Evolutionary conservation across 1,140 invertebrate species (phyloP), one percentile per base, ranked within the genome.

Genomic region (Elysia chlorotica): DNA sequence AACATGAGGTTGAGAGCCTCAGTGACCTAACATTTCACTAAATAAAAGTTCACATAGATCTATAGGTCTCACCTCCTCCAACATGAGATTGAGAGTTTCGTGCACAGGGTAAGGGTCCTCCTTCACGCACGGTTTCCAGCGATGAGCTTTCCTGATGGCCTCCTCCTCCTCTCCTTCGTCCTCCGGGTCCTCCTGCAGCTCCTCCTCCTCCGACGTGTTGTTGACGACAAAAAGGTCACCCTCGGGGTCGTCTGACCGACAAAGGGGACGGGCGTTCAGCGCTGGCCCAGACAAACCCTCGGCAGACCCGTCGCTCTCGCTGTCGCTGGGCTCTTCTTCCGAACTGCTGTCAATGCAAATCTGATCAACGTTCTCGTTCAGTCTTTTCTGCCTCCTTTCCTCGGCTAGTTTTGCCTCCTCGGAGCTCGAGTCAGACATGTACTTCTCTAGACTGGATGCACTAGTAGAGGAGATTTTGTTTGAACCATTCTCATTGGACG

Each of bases 31-130:
- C n/a, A n/a, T n/a, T n/a, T n/a, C n/a, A n/a, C n/a, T n/a, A n/a
- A n/a, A n/a, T n/a, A n/a, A n/a, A n/a, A n/a, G n/a, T n/a, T n/a
- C 6, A 14, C 35, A 65, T 6, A 65, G 48, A 23, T 23, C 1
- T 38, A 17, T 28, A 67, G 70, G 30, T 48, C 36, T 33, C 74
- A 85, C 83, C 79, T 85, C 83, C 71, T 83, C 82, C 38, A 80
- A 70, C 28, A 71, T 81, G 2, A 85, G 73, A 63, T 81, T 72
- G 2, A 83, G 68, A n/a, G 71, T 74, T 73, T 85, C 83, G 37
- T 76, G 71, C 25, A 79, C 48, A 17, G 63, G 74, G 61, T 77
- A 83, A 48, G 75, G 74, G 68, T 85, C 81, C 67, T 66, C 74
- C 65, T 83, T 85, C 28, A 77, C 14, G 14, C 77, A 76, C 28